Percentiles rank a stretch among this genome's conserved stretches.
These are phyloP conservation scores for Clupea harengus DNA, from an alignment of 2,113 vertebrate species.

Conservation along the genomic window DNA sequence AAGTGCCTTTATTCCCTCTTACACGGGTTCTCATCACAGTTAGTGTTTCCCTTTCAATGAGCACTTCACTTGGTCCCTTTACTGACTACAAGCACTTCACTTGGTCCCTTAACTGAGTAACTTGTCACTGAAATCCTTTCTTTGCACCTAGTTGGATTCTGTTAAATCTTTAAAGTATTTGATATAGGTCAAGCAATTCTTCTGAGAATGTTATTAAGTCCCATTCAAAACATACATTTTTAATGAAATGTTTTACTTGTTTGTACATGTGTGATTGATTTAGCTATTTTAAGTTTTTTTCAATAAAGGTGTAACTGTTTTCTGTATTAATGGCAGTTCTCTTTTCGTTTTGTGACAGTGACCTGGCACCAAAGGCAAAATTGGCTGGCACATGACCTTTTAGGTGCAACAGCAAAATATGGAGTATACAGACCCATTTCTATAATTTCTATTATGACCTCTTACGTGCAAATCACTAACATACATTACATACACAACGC, in stretches of 20 bases:
- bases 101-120: not conserved
- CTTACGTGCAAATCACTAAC: no score
- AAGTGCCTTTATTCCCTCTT: not conserved
- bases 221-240: not conserved
- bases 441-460: not conserved
- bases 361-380: not conserved
- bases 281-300: not conserved
- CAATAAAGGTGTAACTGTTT: conserved; percentile 6
- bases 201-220: not conserved
- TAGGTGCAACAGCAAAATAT: not conserved
- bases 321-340: not conserved
- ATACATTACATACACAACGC: no score
- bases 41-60: not conserved
- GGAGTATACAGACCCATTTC: not conserved
- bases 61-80: not conserved
- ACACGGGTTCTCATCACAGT: not conserved
- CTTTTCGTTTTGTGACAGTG: not conserved
- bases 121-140: not conserved
- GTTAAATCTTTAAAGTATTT: not conserved
- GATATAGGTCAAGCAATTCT: not conserved
- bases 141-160: not conserved
- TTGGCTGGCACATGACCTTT: not conserved
- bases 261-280: not conserved
- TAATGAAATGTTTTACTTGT: not conserved
- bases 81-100: not conserved